Evolutionary conservation across 2,888 invertebrate genomes (phyloP).

Genomic region (Lacanobia oleracea): DNA sequence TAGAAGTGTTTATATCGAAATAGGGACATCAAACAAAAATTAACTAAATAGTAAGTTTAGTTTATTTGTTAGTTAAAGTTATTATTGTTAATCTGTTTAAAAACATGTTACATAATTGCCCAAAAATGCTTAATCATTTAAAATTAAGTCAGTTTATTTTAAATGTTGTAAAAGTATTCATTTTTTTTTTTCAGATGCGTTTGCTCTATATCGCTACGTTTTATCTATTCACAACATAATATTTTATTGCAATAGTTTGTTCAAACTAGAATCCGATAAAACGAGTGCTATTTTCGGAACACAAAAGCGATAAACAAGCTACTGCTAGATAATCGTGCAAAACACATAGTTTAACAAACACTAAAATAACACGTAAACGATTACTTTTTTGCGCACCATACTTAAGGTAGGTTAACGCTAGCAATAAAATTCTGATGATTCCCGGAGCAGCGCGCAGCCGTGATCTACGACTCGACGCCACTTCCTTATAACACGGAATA

Average conservation of each 20-base stretch:
- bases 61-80: too few relatives aligned
- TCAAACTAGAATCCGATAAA: neutral
- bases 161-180: neutral
- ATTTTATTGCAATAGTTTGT: neutral
- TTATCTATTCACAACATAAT: neutral
- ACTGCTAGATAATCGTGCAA: neutral
- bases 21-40: neutral
- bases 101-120: too few relatives aligned
- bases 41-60: too few relatives aligned
- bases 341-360: neutral
- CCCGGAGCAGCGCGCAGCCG: conserved; percentile 64
- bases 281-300: neutral
- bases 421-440: conserved; percentile 71
- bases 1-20: neutral
- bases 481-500: conserved; percentile 80
- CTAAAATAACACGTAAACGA: neutral
- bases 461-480: conserved; percentile 71
- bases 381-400: conserved; percentile 60
- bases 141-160: too few relatives aligned
- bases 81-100: too few relatives aligned
- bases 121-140: too few relatives aligned
- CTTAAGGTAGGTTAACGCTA: conserved; percentile 57
- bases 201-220: neutral
- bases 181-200: neutral
- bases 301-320: neutral